Base-by-base conservation (phyloP, 2,888 invertebrate genomes). In the Eretmocerus hayati region DNA sequence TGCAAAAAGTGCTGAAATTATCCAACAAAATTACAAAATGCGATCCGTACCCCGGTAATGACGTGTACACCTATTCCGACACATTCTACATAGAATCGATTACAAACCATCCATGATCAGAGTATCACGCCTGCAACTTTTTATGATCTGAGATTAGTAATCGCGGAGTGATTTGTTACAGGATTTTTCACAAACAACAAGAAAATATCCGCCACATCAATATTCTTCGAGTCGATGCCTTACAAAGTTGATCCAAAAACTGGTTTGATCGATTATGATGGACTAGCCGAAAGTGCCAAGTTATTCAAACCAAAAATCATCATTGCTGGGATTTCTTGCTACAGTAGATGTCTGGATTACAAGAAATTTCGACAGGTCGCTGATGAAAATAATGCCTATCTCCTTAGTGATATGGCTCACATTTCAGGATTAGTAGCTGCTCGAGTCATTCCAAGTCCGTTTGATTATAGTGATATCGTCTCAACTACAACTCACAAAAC, bases 221-320 rank as follows among this genome's bases (percentile, higher is more conserved):
- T 96, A 53, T 99, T 92, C 77, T 97, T 97, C 70, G 95, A 97
- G 75, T 94, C 95, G 49, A 90, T 96, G 88, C 95, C 96, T 1
- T 99, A 99, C 71, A 94, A 93, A 75, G 87, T 92, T 60, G 57
- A 93, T 68, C 81, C 86, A 32, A 44, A 53, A 48, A 88, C 87
- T 22, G 96, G 95, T 20, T 71, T 91, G 1, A 94, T 97, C 56
- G 94, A 97, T 74, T 97, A 96, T 66, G 92, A 95, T 55, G 81
- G 82, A 64, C 74, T 97, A 39, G 84, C 85, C 3, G 83, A 84
- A 59, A 85, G 81, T 19, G 91, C 96, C 0, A 80, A 77, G 58
- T 74, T 94, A 2, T 97, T 95, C 75, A 88, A 90, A 57, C 97
- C 97, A 0, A 85, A 85, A 62, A 72, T 96, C 20, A 94, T 97